Conservation (phyloP, 2,113 vertebrate genomes). For the Pelecanoides urinatrix region DNA sequence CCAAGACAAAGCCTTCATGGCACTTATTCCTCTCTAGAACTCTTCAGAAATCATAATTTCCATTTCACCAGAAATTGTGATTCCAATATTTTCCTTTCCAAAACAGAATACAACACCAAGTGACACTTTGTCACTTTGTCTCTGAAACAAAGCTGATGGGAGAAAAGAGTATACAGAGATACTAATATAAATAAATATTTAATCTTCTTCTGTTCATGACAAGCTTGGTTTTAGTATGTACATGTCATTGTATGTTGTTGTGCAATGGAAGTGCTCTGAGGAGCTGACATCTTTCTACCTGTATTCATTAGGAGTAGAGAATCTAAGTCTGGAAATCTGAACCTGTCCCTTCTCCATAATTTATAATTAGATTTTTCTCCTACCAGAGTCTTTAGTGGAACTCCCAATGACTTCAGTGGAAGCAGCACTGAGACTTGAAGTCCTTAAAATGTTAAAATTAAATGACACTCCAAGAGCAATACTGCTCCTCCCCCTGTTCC, state of each 20-base stretch:
- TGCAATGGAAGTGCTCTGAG: not conserved
- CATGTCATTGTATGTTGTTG: not conserved
- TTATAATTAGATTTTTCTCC: not conserved
- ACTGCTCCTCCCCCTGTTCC: not conserved
- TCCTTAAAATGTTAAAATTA: not conserved
- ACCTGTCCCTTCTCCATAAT: not conserved
- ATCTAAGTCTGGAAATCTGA: not conserved
- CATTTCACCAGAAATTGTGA: not conserved
- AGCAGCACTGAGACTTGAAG: not conserved
- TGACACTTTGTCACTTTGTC: not conserved
- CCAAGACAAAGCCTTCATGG: not conserved
- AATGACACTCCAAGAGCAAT: not conserved
- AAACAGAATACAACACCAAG: not conserved
- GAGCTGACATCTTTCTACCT: not conserved
- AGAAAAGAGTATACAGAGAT: not conserved
- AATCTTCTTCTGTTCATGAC: not conserved
- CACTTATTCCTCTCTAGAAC: not conserved
- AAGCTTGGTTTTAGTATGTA: not conserved
- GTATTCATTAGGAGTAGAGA: not conserved
- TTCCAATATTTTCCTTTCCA: not conserved
- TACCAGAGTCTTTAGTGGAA: not conserved
- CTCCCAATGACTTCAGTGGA: not conserved
- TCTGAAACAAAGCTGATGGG: not conserved
- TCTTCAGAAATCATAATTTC: not conserved
- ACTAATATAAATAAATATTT: not conserved